phyloP scores from a whole-genome alignment of 2,113 vertebrate species.

The Puntigrus tetrazona region DNA sequence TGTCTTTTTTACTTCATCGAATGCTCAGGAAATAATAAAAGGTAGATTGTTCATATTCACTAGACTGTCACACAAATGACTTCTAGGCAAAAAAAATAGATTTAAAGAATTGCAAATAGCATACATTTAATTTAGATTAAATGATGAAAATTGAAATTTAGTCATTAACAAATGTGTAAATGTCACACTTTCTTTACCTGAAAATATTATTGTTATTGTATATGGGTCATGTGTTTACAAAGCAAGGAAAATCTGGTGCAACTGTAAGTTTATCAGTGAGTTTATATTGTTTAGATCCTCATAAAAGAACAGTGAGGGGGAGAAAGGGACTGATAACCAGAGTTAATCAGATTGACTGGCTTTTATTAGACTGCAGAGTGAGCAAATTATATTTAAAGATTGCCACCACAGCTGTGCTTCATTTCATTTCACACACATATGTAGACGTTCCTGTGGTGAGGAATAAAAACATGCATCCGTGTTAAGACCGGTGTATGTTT shows the following conservation, averaged over 20 bases:
- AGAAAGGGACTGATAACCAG: not conserved
- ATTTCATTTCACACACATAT: conserved; percentile 32
- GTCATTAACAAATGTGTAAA: not conserved
- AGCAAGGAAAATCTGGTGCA: not conserved
- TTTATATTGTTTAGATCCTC: not conserved
- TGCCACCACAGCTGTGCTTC: conserved; percentile 30
- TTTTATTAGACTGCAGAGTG: conserved; percentile 34
- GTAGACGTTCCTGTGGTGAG: conserved; percentile 35
- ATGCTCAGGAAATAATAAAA: not conserved
- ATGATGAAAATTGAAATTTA: not conserved
- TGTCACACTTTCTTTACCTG: not conserved
- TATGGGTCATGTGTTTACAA: not conserved
- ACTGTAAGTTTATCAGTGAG: not conserved
- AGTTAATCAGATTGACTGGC: conserved; percentile 27
- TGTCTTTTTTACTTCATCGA: not conserved
- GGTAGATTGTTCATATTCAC: not conserved
- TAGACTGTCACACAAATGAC: not conserved
- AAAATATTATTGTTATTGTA: not conserved
- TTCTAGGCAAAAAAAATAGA: not conserved
- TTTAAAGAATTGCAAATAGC: not conserved
- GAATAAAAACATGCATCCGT: conserved; percentile 23
- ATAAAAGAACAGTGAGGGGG: not conserved
- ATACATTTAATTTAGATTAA: not conserved
- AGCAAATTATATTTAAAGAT: conserved; percentile 40
- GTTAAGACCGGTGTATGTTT: not conserved